Conservation (phyloP, 2,888 invertebrate genomes). For the Oscheius sp. region DNA sequence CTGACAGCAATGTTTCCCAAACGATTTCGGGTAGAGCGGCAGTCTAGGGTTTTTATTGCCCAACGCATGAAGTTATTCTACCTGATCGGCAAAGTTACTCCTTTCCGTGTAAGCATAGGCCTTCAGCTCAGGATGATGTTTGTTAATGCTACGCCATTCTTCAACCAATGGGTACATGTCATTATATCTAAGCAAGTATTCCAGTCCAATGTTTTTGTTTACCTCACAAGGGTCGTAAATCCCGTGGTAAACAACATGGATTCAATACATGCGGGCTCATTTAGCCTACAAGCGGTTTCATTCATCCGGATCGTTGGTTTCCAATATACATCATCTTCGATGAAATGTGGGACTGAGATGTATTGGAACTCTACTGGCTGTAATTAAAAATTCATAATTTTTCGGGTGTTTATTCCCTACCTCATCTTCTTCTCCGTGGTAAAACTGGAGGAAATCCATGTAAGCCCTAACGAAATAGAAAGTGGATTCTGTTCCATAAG, state of each 20-base stretch:
- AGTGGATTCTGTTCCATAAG: slow-evolving; percentile 56
- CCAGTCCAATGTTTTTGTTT: neutral
- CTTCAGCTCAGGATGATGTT: slow-evolving; percentile 43
- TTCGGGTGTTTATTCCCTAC: neutral
- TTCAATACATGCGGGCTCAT: slow-evolving; percentile 52
- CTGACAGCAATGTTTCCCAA: slow-evolving; percentile 61
- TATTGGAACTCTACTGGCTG: slow-evolving; percentile 45
- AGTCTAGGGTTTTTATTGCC: slow-evolving; percentile 39
- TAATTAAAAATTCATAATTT: neutral
- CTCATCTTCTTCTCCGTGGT: slow-evolving; percentile 42
- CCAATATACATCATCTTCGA: slow-evolving; percentile 43
- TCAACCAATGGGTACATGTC: slow-evolving; percentile 62
- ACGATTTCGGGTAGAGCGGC: slow-evolving; percentile 53
- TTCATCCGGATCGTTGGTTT: slow-evolving; percentile 44
- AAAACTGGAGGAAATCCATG: slow-evolving; percentile 54
- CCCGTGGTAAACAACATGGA: slow-evolving; percentile 64
- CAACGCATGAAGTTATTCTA: neutral
- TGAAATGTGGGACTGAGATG: slow-evolving; percentile 44
- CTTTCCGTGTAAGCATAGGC: slow-evolving; percentile 59
- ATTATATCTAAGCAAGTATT: slow-evolving; percentile 42
- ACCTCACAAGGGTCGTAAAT: slow-evolving; percentile 55
- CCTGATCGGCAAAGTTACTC: slow-evolving; percentile 62
- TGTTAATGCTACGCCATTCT: slow-evolving; percentile 58
- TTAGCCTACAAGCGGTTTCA: slow-evolving; percentile 45
- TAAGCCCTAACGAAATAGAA: slow-evolving; percentile 57